A percentile compares a stretch with the other conserved stretches of the same genome.
These are phyloP conservation scores for Equus quagga DNA, from an alignment of 2,113 vertebrate genomes.

Conservation along the genomic window DNA sequence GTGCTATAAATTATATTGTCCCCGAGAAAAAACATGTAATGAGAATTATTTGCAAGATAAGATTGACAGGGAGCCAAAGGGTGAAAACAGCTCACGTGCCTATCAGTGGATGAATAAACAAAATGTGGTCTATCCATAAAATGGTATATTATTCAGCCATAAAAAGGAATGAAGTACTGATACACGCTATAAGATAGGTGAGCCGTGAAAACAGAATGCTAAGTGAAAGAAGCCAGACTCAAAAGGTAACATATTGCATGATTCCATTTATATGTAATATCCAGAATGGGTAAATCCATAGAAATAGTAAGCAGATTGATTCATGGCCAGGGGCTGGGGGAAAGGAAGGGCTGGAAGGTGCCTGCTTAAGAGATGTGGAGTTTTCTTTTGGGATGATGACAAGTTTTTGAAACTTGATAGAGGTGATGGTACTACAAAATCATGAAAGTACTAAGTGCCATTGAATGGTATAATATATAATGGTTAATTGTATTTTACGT, in stretches of 20 bases:
- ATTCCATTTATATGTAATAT: not conserved
- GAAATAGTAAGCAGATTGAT: not conserved
- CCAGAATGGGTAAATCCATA: not conserved
- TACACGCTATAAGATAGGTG: not conserved
- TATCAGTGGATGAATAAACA: not conserved
- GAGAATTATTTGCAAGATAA: not conserved
- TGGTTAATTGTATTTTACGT: not conserved
- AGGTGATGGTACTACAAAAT: not conserved
- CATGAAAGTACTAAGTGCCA: not conserved
- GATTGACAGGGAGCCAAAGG: not conserved
- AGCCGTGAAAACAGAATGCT: not conserved
- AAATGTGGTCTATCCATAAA: not conserved
- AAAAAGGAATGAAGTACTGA: not conserved
- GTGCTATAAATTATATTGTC: not conserved
- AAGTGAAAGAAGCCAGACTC: not conserved
- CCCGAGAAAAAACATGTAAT: not conserved
- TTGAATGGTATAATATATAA: not conserved
- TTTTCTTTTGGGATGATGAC: not conserved
- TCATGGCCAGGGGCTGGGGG: too few relatives aligned
- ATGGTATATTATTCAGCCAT: not conserved
- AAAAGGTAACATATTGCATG: not conserved
- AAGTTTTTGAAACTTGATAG: not conserved
- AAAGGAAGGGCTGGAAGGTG: not conserved
- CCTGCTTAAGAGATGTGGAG: not conserved
- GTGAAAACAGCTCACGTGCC: not conserved